phyloP scores from a whole-genome alignment of 2,888 invertebrate genomes.

The Mythimna impura region DNA sequence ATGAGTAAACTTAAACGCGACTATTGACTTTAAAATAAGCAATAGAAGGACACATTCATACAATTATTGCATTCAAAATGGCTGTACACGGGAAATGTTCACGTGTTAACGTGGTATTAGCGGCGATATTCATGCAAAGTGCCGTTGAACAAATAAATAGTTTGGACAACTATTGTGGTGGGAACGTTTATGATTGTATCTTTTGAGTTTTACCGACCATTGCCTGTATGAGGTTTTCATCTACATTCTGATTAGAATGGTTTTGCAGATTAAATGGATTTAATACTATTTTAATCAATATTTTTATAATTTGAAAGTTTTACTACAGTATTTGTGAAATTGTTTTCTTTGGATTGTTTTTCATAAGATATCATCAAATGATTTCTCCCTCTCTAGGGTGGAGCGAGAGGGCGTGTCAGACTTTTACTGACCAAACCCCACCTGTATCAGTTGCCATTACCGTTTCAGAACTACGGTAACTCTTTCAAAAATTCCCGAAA shows the following conservation, averaged over 20 bases:
- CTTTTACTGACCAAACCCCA: too few relatives aligned
- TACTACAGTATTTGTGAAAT: too few relatives aligned
- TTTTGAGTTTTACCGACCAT: slow-evolving; percentile 32
- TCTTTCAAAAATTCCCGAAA: too few relatives aligned
- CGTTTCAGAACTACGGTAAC: too few relatives aligned
- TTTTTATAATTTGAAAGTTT: too few relatives aligned
- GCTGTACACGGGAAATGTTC: slow-evolving; percentile 49
- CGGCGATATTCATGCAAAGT: slow-evolving; percentile 60
- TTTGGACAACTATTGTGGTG: slow-evolving; percentile 44
- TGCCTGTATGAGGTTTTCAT: slow-evolving; percentile 2
- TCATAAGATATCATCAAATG: too few relatives aligned
- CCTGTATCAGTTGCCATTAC: too few relatives aligned
- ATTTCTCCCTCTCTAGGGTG: too few relatives aligned
- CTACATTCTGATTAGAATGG: background rate
- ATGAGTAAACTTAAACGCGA: slow-evolving; percentile 32
- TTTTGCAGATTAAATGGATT: background rate
- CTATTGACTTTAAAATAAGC: slow-evolving; percentile 52
- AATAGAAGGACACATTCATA: slow-evolving; percentile 37
- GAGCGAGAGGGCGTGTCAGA: too few relatives aligned
- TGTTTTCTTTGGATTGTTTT: too few relatives aligned
- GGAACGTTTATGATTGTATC: slow-evolving; percentile 50
- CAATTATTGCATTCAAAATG: slow-evolving; percentile 45
- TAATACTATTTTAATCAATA: background rate
- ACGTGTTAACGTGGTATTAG: slow-evolving; percentile 55
- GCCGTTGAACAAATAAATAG: slow-evolving; percentile 59